Base-by-base conservation (phyloP, 92 coral and sea anemone genomes). In the Actinernus sp. region DNA sequence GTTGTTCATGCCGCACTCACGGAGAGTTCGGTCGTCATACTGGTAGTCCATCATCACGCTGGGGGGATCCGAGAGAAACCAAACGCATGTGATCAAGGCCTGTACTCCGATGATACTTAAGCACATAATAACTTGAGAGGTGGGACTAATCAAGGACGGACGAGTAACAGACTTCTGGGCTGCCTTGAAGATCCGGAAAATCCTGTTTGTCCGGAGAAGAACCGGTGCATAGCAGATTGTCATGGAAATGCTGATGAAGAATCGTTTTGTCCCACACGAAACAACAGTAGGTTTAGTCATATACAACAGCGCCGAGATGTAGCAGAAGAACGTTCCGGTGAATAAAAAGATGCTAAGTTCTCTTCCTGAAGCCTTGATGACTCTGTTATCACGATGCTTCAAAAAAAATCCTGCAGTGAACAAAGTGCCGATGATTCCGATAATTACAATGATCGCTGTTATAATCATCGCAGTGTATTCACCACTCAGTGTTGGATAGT, bases 111-210 rank as follows among this genome's bases (percentile, higher is more conserved):
- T 73, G 19, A 91, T 73, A 16, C 82, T 86, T 12, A 65, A 14
- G 50, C 88, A 74, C 50, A 89, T 69, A n/a, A 87, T 55, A 14
- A 91, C 61, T 49, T 91, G 97, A 14, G 90, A 84, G 9, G 71
- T 49, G 3, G 97, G 97, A 32, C 91, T 76, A 21, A 84, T 82
- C 20, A 87, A 58, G 34, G 91, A 71, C 1, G 97, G 97, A 2
- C 91, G 83, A 19, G 76, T 58, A 2, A 71, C 90, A 12, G 93
- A 71, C 51, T 58, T 69, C 67, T 71, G 76, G 12, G 97, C 97
- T 34, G 76, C 82, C 28, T 76, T 68, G 57, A 91, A 91, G 34
- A 91, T 88, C 54, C 97, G 87, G 74, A 82, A 86, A 28, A 91
- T 85, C 55, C 97, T 78, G 74, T 70, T 83, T 43, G 89, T 83